A percentile compares a stretch with the other conserved stretches of the same genome.
Conservation (phyloP, 2,113 vertebrate species). For the Nestor notabilis region DNA sequence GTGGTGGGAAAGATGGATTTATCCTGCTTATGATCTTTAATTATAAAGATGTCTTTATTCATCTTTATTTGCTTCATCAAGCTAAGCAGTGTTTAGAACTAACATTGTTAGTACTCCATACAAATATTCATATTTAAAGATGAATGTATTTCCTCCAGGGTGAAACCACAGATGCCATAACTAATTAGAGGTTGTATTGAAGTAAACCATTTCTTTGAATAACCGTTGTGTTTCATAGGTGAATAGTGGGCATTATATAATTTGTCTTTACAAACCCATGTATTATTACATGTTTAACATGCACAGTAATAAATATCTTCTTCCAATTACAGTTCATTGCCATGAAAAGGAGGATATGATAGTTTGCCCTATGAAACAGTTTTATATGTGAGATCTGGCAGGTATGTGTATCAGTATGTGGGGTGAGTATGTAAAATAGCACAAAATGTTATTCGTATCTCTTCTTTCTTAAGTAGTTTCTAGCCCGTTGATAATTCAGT, state of each 20-base stretch:
- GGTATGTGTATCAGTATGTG: conserved; percentile 48
- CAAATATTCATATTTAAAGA: not conserved
- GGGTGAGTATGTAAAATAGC: not conserved
- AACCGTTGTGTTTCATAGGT: not conserved
- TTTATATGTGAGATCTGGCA: conserved; percentile 78
- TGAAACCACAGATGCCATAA: not conserved
- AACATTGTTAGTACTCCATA: not conserved
- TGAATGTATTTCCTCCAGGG: not conserved
- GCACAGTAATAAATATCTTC: not conserved
- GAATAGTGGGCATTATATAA: not conserved
- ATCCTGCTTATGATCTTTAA: not conserved
- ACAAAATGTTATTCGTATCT: not conserved
- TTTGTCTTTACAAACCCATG: not conserved
- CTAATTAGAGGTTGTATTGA: not conserved
- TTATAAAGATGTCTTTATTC: conserved; percentile 12
- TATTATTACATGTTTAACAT: not conserved
- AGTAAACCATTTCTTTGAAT: not conserved
- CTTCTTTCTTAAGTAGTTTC: not conserved
- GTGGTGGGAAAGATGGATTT: not conserved
- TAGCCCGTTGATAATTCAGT: not conserved
- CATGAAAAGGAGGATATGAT: conserved; percentile 78
- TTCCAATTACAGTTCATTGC: conserved; percentile 72
- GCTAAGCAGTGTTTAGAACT: not conserved
- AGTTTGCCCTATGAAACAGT: conserved; percentile 73
- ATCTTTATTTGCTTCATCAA: conserved; percentile 22